Base-by-base conservation (phyloP, 2,113 vertebrate species). In the Crypturellus undulatus region DNA sequence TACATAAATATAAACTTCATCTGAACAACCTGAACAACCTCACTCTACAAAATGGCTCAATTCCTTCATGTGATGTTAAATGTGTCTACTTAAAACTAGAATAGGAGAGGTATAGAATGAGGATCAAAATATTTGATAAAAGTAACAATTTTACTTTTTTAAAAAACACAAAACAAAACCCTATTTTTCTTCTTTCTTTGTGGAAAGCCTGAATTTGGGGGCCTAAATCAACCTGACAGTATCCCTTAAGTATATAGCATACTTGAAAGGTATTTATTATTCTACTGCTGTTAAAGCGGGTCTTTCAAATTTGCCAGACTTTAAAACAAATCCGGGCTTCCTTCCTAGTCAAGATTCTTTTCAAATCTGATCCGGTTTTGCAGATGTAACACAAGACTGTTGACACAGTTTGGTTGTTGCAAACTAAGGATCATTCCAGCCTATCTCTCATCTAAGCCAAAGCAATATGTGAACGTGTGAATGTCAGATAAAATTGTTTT, bases 221-320 rank as follows among this genome's bases (percentile, higher is more conserved):
- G 11, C 20, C 52, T 89, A 75, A 92, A 62, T 63, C 76, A 83
- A 59, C 67, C 54, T 64, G 90, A 64, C 51, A 75, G 17, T 26
- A 80, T 72, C 68, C 69, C 64, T 71, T 68, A 80, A 78, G 89
- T 30, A 68, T 1, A 56, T 12, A 47, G 14, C 2, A 56, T 43
- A 75, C 81, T 85, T 67, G 76, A n/a, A 71, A 88, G 32, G 47
- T 68, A 86, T 90, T 95, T 88, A 47, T 94, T 92, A 38, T 93
- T 86, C 18, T 90, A 43, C 40, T 88, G 68, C 84, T 71, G 45
- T 63, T 86, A 78, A 88, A 94, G 38, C 20, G 3, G 43, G 38
- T 25, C 24, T 90, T 95, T 75, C 51, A 83, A 12, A 86, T 75
- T 88, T 90, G 34, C 68, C 82, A 90, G 64, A 49, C 72, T 93